Base-by-base conservation (phyloP, 2,888 invertebrate species). In the Pharmacophagus antenor region DNA sequence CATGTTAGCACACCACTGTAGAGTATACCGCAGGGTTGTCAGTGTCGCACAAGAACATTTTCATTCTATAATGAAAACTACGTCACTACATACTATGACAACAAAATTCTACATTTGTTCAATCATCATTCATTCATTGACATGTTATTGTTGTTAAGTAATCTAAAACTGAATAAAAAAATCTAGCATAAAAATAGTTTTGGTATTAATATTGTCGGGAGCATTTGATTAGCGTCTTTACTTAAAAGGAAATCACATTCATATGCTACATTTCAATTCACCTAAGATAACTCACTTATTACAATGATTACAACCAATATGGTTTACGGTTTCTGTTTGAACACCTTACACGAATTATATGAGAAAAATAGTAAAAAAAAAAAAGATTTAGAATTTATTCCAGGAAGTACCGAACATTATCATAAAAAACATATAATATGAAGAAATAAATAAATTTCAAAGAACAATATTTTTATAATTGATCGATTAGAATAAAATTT, bases 211-310 rank as follows among this genome's bases (percentile, higher is more conserved):
- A 15, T 37, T 37, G 4, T 37, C n/a, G 37, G 5, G 37, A 15
- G 5, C n/a, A 37, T n/a, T n/a, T n/a, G n/a, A n/a, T n/a, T 23
- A 47, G 20, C 20, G 20, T 22, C 56, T 42, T 37, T 17, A 7
- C 27, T 46, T n/a, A 37, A 47, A 60, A 60, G 1, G 20, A 55
- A 50, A 56, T 60, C 55, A 60, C 60, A 60, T 47, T 56, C 55
- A 60, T 60, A 60, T 56, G 60, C 46, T 51, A 51, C 37, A 41
- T 15, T 52, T 51, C 42, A 44, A 17, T 22, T 22, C 17, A 17
- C 31, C 46, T 58, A 54, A 10, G 12, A 41, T 20, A 31, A 20
- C 15, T 37, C 49, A 22, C 20, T 54, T 18, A 49, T 48, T 48
- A 57, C 50, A 54, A 54, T 27, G 42, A 15, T 17, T 48, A 21